phyloP scores from a whole-genome alignment of 1,140 invertebrate species.

The Bombus superbus region DNA sequence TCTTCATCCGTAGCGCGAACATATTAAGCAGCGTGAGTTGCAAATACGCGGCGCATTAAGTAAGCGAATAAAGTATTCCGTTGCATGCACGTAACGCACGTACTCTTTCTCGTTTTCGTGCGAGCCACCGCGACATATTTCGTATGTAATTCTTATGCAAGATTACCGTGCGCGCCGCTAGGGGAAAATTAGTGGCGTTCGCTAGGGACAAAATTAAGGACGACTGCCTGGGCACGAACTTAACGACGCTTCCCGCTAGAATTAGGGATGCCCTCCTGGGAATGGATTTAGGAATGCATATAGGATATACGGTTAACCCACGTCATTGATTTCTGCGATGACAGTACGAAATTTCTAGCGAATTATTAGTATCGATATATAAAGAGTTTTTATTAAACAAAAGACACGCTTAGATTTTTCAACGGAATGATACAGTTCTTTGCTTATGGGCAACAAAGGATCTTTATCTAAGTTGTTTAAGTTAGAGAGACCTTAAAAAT shows the following conservation, averaged over 20 bases:
- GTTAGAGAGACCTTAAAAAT: no score
- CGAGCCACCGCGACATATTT: constrained; percentile 16
- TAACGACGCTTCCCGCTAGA: not conserved
- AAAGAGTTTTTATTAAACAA: no score
- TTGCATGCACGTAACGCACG: constrained; percentile 34
- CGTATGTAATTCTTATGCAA: constrained; percentile 40
- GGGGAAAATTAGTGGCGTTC: constrained; percentile 29
- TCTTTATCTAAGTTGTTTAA: no score
- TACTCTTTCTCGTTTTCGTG: constrained; percentile 11
- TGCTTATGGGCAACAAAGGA: no score
- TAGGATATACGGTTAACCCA: not conserved
- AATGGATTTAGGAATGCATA: constrained; percentile 1
- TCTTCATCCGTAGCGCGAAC: not conserved
- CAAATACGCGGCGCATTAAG: constrained; percentile 42
- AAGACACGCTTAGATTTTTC: no score
- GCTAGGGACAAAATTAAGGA: constrained; percentile 35
- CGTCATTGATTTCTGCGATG: no score
- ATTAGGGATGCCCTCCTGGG: not conserved
- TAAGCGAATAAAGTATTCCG: constrained; percentile 40
- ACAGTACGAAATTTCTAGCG: no score
- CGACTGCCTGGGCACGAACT: constrained; percentile 1
- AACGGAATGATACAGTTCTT: no score
- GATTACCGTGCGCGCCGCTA: constrained; percentile 15
- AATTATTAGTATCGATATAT: no score
- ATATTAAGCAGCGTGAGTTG: constrained; percentile 40